Conservation (phyloP, 2,888 invertebrate species). For the Ophion slaviceki region DNA sequence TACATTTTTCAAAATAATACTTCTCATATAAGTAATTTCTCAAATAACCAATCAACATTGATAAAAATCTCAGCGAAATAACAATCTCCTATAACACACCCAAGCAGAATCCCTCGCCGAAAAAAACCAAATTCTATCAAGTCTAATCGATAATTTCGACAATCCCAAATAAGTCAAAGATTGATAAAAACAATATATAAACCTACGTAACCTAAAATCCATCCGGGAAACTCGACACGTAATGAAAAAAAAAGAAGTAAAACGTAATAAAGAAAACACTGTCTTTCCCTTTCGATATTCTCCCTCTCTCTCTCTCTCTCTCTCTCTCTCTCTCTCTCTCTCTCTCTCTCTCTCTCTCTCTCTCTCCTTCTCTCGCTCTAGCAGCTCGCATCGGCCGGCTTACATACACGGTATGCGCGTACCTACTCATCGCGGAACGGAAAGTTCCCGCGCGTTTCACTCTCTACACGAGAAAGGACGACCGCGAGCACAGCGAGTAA, state of each 20-base stretch:
- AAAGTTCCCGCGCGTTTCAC: conserved; percentile 73
- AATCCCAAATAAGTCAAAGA: too few relatives aligned
- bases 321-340: too few relatives aligned
- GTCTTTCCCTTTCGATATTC: conserved; percentile 58
- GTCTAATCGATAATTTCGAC: too few relatives aligned
- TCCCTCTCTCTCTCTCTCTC: conserved; percentile 41
- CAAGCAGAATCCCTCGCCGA: too few relatives aligned
- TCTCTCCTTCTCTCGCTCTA: neutral
- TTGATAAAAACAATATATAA: too few relatives aligned
- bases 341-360: neutral
- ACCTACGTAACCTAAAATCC: neutral
- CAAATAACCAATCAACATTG: too few relatives aligned
- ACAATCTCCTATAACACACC: too few relatives aligned
- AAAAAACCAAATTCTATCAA: too few relatives aligned
- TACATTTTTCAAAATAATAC: too few relatives aligned
- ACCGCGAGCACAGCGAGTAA: conserved; percentile 10
- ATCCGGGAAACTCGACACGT: neutral
- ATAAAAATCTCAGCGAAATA: too few relatives aligned
- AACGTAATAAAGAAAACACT: neutral
- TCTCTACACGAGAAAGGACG: conserved; percentile 67
- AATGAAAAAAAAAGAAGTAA: neutral
- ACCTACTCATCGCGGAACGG: conserved; percentile 57
- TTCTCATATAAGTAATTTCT: too few relatives aligned
- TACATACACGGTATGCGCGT: conserved; percentile 50
- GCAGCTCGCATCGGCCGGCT: conserved; percentile 27